These are phyloP conservation scores for Rhinoderma darwinii DNA, from an alignment of 2,113 vertebrate genomes.

Conservation along the genomic window DNA sequence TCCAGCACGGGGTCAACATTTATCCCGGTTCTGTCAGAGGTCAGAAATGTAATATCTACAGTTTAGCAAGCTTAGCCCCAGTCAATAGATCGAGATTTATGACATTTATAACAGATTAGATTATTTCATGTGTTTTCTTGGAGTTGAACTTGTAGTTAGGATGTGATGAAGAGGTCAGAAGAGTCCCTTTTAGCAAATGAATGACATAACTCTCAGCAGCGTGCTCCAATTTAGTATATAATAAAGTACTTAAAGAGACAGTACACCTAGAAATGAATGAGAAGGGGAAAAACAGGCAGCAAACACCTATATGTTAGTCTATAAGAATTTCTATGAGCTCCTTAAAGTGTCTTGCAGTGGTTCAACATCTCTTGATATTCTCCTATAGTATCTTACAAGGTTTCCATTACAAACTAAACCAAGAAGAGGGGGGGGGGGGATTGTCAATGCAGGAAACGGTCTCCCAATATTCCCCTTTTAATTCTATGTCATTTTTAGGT, in stretches of 20 bases:
- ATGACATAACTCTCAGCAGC: slow-evolving; percentile 34
- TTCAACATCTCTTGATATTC: no score
- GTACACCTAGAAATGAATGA: not conserved
- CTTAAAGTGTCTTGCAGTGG: no score
- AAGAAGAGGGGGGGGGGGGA: no score
- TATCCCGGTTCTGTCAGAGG: slow-evolving; percentile 44
- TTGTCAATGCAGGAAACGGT: no score
- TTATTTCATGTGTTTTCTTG: slow-evolving; percentile 48
- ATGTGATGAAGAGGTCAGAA: slow-evolving; percentile 30
- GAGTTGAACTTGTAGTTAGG: slow-evolving; percentile 36
- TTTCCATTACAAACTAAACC: no score
- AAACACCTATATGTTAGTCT: not conserved
- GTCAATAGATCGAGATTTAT: slow-evolving; percentile 57
- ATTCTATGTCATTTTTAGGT: no score
- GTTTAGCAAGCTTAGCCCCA: slow-evolving; percentile 46
- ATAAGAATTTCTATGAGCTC: not conserved
- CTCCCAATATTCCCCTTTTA: no score
- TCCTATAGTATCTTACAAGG: no score
- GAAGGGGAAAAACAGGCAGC: no score
- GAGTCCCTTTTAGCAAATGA: slow-evolving; percentile 37
- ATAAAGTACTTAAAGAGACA: not conserved
- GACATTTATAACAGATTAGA: slow-evolving; percentile 48
- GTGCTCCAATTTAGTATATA: not conserved
- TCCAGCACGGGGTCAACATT: slow-evolving; percentile 33
- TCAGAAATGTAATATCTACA: slow-evolving; percentile 58